Base-by-base conservation (phyloP, 1,140 invertebrate genomes). In the Drosophila baimaii region DNA sequence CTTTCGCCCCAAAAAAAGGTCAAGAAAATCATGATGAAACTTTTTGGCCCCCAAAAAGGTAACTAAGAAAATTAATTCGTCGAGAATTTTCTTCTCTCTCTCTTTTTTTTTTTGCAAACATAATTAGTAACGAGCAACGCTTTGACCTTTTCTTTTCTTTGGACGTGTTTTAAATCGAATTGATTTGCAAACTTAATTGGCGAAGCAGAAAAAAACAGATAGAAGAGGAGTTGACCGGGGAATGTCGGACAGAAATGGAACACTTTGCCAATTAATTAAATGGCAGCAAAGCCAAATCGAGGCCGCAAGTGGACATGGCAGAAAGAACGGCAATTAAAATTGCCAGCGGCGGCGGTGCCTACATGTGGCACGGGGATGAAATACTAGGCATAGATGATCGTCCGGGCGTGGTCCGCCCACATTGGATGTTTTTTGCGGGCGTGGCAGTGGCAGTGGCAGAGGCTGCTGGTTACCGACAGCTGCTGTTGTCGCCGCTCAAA, bases 251-350 rank as follows among this genome's bases (percentile, higher is more conserved):
- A 37, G 44, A 51, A 68, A 62, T 43, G 9, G 37, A 61, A 77
- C 56, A 65, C 79, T 77, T 79, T 85, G 27, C 31, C 82, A 85
- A 85, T 85, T 86, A 85, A 78, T 68, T 64, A 78, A 85, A 75
- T 66, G 63, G 33, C 69, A 55, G 47, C 47, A 65, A 79, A 61
- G 56, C 44, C 37, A 66, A 63, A 82, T 58, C 44, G 39, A 52
- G 49, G 52, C 57, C 61, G 46, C 31, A 47, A 51, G 23, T 33
- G 59, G 39, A 61, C 61, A 65, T 51, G 56, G 25, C 51, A 31
- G 51, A 64, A 55, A 69, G 58, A 81, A 63, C 54, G 66, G 69
- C 82, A 86, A 85, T 85, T 85, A 85, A 86, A 81, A 79, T 61
- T 19, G 62, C 62, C 68, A 65, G 41, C 25, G 44, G 44, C 47